Evolutionary conservation across 2,888 invertebrate species (phyloP), one percentile per base, ranked within the genome.

Genomic region (Nebria salina): DNA sequence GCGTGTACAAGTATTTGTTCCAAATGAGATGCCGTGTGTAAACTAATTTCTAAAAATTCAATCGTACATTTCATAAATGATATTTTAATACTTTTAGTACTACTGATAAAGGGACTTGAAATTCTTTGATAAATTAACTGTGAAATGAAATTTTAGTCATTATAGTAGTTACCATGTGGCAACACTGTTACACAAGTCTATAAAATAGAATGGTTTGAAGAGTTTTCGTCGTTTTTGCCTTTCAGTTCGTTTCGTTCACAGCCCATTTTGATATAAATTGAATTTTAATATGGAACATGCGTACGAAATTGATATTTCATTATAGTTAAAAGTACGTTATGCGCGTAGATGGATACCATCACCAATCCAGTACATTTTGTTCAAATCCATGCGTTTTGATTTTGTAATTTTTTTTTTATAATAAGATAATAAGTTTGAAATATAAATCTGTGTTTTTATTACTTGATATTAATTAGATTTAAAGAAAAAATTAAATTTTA

Each of bases 301-400:
- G 80, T 80, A 75, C 75, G 80, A 75, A 80, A 80, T 80, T 80
- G 80, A 80, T 75, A 80, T 80, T 80, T 80, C 80, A 80, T 80
- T 75, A 74, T 75, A 80, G 70, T 80, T 79, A 79, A 79, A 79
- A 68, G 73, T 54, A 68, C 74, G 75, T 79, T 80, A 54, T 80
- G 70, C 65, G 72, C 75, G 80, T 75, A 64, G 70, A 72, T 70
- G 74, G 80, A 80, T 80, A 70, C 65, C 75, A 41, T 26, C 34
- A 65, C 65, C 9, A 66, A 73, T 42, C 74, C 13, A 73, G 65
- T 75, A 20, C n/a, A 68, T 70, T 70, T 70, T 11, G 34, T 70
- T 70, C 11, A 20, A 66, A 66, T 66, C 66, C 13, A 66, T 25
- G 5, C 34, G 34, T 1, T 34, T 34, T 34, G 34, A 2, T 54